Percentiles rank a stretch among this genome's conserved stretches.
These are phyloP conservation scores for Lomographa bimaculata DNA, from an alignment of 2,888 invertebrate genomes.

Conservation along the genomic window DNA sequence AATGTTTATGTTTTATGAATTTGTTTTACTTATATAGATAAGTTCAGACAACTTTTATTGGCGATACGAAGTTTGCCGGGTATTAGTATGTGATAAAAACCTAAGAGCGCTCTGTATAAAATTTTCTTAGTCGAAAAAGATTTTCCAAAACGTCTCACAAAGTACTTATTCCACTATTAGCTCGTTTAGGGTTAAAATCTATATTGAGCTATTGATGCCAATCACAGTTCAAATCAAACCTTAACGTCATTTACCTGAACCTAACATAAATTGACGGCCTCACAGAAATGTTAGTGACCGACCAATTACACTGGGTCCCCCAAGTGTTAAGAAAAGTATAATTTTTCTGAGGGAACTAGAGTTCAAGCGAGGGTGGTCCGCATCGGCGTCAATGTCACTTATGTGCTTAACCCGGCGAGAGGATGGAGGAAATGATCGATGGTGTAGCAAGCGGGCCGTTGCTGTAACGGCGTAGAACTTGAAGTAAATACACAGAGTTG, in stretches of 20 bases:
- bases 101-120: too few relatives aligned
- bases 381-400: constrained; percentile 80
- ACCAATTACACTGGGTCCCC: constrained; percentile 53
- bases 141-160: too few relatives aligned
- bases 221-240: constrained; percentile 67
- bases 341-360: constrained; percentile 37
- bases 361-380: constrained; percentile 57
- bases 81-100: too few relatives aligned
- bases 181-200: too few relatives aligned
- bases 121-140: too few relatives aligned
- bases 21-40: too few relatives aligned
- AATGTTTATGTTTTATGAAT: too few relatives aligned
- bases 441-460: constrained; percentile 66
- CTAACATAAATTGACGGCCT: constrained; percentile 65
- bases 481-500: constrained; percentile 54
- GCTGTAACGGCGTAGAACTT: constrained; percentile 57
- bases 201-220: constrained; percentile 42
- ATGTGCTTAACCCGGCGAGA: constrained; percentile 82
- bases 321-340: constrained; percentile 40
- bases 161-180: too few relatives aligned
- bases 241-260: constrained; percentile 70
- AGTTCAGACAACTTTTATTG: too few relatives aligned
- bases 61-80: too few relatives aligned
- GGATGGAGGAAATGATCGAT: constrained; percentile 83
- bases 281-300: constrained; percentile 54